Conservation (phyloP, 2,888 invertebrate genomes). For the Agriopis aurantiaria region DNA sequence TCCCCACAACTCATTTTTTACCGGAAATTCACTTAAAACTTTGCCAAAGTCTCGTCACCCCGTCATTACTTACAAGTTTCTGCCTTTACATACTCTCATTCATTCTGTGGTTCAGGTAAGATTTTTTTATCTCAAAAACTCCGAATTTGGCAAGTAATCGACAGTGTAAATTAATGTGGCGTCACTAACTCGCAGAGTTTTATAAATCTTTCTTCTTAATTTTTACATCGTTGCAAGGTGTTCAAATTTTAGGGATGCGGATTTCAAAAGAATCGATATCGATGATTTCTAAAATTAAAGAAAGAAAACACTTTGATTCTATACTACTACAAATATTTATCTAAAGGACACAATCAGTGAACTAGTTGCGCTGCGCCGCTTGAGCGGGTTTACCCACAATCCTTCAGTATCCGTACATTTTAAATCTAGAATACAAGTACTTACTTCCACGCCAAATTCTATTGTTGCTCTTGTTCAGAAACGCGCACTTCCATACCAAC, state of each 20-base stretch:
- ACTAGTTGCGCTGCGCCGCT: no score
- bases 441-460: no score
- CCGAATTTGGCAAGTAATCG: conserved; percentile 70
- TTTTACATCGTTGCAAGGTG: conserved; percentile 85
- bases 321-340: no score
- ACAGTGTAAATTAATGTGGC: conserved; percentile 83
- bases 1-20: conserved; percentile 31
- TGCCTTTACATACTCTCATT: conserved; percentile 4
- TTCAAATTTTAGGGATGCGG: conserved; percentile 58
- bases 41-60: conserved; percentile 37
- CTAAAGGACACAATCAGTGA: no score
- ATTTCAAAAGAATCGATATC: conserved; percentile 38
- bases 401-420: no score
- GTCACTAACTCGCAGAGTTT: conserved; percentile 81
- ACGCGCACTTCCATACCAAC: no score
- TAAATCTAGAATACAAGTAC: no score
- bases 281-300: conserved; percentile 21
- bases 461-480: no score
- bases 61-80: conserved; percentile 41
- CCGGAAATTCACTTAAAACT: conserved; percentile 40
- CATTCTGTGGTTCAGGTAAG: conserved; percentile 41
- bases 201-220: conserved; percentile 82
- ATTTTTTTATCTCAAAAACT: conserved; percentile 62
- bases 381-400: no score
- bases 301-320: no score